Percentiles rank a stretch among this genome's conserved stretches.
These are phyloP conservation scores for Sipha maydis DNA, from an alignment of 2,888 invertebrate species.

Conservation along the genomic window DNA sequence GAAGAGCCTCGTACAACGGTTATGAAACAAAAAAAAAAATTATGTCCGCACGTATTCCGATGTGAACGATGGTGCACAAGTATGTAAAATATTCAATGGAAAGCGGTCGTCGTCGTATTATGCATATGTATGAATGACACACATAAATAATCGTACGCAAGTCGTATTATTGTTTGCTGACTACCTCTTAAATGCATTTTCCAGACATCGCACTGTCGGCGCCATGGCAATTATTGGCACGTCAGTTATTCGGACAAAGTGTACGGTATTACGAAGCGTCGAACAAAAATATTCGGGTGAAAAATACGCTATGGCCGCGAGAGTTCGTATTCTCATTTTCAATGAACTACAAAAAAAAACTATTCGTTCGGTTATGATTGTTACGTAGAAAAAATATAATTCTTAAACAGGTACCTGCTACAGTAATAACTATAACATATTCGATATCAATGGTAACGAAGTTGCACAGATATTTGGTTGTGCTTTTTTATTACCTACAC, in stretches of 20 bases:
- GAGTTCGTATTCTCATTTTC: neutral
- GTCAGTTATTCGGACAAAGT: conserved; percentile 2
- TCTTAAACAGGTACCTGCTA: no score
- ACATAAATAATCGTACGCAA: neutral
- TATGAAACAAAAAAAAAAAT: neutral
- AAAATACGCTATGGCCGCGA: neutral
- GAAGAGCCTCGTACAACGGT: neutral
- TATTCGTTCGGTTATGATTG: no score
- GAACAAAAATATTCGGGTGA: neutral
- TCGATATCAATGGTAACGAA: no score
- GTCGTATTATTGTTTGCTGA: conserved; percentile 21
- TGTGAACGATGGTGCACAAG: no score
- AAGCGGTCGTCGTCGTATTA: neutral
- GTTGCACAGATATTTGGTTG: no score
- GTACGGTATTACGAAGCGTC: neutral
- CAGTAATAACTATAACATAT: no score
- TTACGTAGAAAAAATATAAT: no score
- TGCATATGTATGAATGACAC: neutral
- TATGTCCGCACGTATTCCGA: neutral
- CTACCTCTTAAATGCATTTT: conserved; percentile 24
- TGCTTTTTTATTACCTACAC: no score
- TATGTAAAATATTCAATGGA: neutral
- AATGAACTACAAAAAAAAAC: no score
- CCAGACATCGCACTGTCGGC: conserved; percentile 33
- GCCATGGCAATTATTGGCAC: conserved; percentile 22